phyloP scores from a whole-genome alignment of 2,113 vertebrate genomes.

The Coryphaenoides rupestris region DNA sequence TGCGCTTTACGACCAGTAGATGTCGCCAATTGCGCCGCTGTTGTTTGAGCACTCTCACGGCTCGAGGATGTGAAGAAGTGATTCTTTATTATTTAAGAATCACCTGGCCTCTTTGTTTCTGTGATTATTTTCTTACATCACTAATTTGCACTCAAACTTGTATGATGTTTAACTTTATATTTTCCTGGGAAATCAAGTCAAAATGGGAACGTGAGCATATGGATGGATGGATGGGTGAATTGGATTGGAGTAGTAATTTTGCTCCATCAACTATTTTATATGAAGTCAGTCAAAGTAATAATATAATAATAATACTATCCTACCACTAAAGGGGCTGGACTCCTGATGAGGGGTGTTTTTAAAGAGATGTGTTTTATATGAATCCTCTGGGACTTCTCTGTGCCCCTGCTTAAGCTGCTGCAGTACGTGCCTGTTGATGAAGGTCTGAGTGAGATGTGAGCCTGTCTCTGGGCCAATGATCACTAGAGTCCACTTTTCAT shows the following conservation, averaged over 20 bases:
- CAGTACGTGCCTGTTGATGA: slow-evolving; percentile 45
- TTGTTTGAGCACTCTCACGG: background rate
- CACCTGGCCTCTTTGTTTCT: slow-evolving; percentile 11
- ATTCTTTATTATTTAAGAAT: slow-evolving; percentile 20
- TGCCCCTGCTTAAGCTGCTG: slow-evolving; percentile 24
- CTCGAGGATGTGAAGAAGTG: slow-evolving; percentile 21
- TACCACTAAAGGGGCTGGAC: slow-evolving; percentile 62
- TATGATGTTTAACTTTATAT: slow-evolving; percentile 39
- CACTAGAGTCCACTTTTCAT: slow-evolving; percentile 27
- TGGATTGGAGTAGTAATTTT: slow-evolving; percentile 7
- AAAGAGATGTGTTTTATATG: slow-evolving; percentile 35
- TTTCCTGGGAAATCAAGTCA: slow-evolving; percentile 40
- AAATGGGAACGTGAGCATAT: slow-evolving; percentile 16
- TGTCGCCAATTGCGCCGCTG: slow-evolving; percentile 36
- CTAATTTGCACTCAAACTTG: slow-evolving; percentile 51
- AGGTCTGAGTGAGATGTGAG: slow-evolving; percentile 24
- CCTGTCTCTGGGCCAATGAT: slow-evolving; percentile 56
- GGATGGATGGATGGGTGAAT: slow-evolving; percentile 1
- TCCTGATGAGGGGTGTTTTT: slow-evolving; percentile 36
- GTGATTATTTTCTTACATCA: slow-evolving; percentile 1
- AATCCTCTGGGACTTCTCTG: slow-evolving; percentile 6
- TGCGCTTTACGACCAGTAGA: slow-evolving; percentile 37
- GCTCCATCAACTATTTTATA: slow-evolving; percentile 26
- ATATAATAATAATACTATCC: background rate
- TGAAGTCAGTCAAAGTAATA: background rate